A percentile compares a stretch with the other conserved stretches of the same genome.
These are phyloP conservation scores for Anguilla anguilla DNA, from an alignment of 2,797 vertebrate genomes.

Conservation along the genomic window DNA sequence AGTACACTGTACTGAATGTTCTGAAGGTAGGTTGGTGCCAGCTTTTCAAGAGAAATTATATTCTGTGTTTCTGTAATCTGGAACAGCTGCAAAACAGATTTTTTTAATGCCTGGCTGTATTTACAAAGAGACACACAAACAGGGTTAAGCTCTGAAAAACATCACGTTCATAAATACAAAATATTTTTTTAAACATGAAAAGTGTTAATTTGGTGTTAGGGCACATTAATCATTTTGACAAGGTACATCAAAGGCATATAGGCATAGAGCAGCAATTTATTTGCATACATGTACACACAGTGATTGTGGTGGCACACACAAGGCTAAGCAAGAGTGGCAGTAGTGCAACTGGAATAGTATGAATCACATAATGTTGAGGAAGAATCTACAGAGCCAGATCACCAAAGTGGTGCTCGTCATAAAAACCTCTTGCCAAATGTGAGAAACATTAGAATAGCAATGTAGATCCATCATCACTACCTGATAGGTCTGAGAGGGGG, in stretches of 20 bases:
- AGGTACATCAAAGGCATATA: background rate
- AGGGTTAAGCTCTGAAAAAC: background rate
- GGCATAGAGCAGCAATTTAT: background rate
- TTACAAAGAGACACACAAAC: background rate
- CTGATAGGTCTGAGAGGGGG: too few relatives aligned
- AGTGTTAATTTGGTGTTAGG: background rate
- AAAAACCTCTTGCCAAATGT: too few relatives aligned
- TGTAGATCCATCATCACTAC: too few relatives aligned
- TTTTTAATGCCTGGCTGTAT: background rate
- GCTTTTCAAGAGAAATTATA: background rate
- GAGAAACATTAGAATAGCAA: too few relatives aligned
- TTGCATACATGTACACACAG: background rate
- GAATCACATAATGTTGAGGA: too few relatives aligned
- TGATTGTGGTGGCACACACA: background rate
- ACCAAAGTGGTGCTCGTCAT: too few relatives aligned
- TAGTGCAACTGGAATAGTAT: background rate
- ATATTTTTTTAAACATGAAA: background rate
- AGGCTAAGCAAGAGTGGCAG: background rate
- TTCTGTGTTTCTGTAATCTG: background rate
- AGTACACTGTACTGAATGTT: background rate
- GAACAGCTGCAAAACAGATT: background rate
- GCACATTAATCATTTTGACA: background rate
- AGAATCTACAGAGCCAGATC: too few relatives aligned
- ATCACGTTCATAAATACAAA: background rate
- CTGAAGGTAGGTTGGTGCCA: background rate